Percentiles rank a stretch among this genome's conserved stretches.
These are phyloP conservation scores for Scomber colias DNA, from an alignment of 2,113 vertebrate genomes.

Conservation along the genomic window DNA sequence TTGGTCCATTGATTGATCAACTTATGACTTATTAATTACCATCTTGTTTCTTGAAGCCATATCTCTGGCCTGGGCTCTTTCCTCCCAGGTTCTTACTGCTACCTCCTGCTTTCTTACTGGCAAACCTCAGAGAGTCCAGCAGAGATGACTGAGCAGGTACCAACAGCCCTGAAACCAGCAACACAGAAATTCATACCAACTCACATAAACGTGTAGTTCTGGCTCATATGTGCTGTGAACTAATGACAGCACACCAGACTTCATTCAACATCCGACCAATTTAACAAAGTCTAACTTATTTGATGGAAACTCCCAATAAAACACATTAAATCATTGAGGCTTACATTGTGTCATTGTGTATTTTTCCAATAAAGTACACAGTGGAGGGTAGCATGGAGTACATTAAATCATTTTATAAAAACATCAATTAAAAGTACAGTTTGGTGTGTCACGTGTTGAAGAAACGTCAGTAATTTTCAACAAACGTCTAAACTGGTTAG, in stretches of 20 bases:
- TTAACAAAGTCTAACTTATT: background rate
- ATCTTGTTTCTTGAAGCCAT: constrained; percentile 91
- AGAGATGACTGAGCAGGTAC: constrained; percentile 53
- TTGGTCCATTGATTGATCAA: too few species aligned
- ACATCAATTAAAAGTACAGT: background rate
- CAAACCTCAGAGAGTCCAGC: constrained; percentile 83
- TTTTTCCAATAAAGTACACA: too few species aligned
- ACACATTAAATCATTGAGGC: background rate
- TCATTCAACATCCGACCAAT: background rate
- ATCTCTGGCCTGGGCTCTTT: constrained; percentile 89
- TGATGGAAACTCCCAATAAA: background rate
- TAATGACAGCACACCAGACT: background rate
- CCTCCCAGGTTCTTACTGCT: constrained; percentile 92
- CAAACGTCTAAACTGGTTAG: too few species aligned
- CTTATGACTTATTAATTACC: constrained; percentile 78
- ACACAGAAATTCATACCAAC: background rate
- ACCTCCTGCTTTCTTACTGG: constrained; percentile 92
- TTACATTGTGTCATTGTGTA: too few species aligned
- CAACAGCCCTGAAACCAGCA: constrained; percentile 71
- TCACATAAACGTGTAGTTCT: background rate
- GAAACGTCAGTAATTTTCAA: too few species aligned
- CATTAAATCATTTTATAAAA: too few species aligned
- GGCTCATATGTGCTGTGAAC: background rate
- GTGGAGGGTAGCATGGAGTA: too few species aligned
- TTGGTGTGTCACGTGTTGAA: background rate